Base-by-base conservation (phyloP, 2,797 vertebrate genomes). In the Rachycentron canadum region DNA sequence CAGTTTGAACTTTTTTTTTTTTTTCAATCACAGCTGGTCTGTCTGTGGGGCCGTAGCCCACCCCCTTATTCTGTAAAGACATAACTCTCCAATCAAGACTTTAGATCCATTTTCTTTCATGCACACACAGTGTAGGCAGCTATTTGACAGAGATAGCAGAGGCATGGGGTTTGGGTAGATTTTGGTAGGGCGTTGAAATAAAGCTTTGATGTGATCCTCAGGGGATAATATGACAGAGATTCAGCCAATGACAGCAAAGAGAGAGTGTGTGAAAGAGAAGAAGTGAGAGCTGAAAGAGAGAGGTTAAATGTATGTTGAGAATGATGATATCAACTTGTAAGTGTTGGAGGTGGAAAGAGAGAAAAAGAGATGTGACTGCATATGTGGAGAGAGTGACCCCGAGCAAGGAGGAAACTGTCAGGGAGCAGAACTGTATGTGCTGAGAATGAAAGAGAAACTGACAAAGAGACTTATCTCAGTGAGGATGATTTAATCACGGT, bases 401-500 rank as follows among this genome's bases (percentile, higher is more conserved):
- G 45, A 80, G 60, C 21, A 65, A 50, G 63, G 76, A 7, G 49
- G 8, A 80, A 66, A 55, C 62, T 76, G 68, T 69, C 45, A 66
- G 36, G 52, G 38, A 64, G 68, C 67, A 52, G 60, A 84, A 76
- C 41, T 52, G 65, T 72, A 61, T 36, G 60, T 72, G 70, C 61
- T 17, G n/a, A 69, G 41, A 79, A 56, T 1, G 25, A 78, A 74
- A 79, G 60, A 21, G 56, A 76, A 73, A 57, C 72, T 73, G 76
- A 88, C 65, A 82, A 47, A 69, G 50, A 83, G 69, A 76, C 80
- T 76, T 75, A 81, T 70, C 79, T 74, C 72, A 45, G 64, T 13
- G 56, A 65, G 72, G 57, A 77, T 63, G 73, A 81, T 89, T 88
- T 89, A 86, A 91, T 90, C 88, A 88, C 69, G 79, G 69, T 70